A percentile compares a stretch with the other conserved stretches of the same genome.
Conservation (phyloP, 2,888 invertebrate genomes). For the Epicampocera succincta region DNA sequence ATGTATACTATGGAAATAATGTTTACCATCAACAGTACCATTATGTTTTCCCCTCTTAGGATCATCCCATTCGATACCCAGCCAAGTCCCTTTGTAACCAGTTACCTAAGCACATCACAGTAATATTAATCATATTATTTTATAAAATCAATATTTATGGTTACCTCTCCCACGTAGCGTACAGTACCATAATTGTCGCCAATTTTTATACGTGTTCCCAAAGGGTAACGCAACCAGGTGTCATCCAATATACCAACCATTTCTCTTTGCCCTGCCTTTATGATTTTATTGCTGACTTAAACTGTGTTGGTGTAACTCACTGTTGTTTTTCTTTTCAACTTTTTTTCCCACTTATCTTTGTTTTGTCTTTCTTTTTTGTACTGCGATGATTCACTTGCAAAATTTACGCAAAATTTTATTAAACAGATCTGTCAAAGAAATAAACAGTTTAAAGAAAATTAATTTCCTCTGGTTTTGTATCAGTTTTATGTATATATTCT, state of each 20-base stretch:
- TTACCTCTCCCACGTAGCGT: conserved; percentile 88
- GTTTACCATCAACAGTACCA: conserved; percentile 90
- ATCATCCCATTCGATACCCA: conserved; percentile 99
- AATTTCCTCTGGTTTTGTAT: conserved; percentile 35
- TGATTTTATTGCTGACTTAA: conserved; percentile 4
- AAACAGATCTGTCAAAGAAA: conserved; percentile 6
- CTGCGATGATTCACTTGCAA: conserved; percentile 37
- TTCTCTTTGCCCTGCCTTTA: conserved; percentile 58
- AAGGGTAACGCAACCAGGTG: conserved; percentile 79
- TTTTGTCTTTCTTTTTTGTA: conserved; percentile 4
- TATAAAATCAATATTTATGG: conserved; percentile 66
- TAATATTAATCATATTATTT: not conserved
- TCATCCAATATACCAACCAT: conserved; percentile 81
- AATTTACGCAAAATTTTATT: conserved; percentile 46
- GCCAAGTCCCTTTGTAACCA: conserved; percentile 89
- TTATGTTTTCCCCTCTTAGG: conserved; percentile 94
- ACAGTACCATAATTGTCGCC: conserved; percentile 84
- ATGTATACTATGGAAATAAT: conserved; percentile 90
- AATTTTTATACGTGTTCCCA: conserved; percentile 79
- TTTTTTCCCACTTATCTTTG: conserved; percentile 17
- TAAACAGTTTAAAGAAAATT: conserved; percentile 31
- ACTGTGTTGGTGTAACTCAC: conserved; percentile 31
- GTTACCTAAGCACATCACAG: conserved; percentile 82
- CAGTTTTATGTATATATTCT: conserved; percentile 31
- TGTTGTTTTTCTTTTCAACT: conserved; percentile 1